A percentile compares a stretch with the other conserved stretches of the same genome.
phyloP scores from a whole-genome alignment of 2,113 vertebrate species.

The Ginglymostoma cirratum region DNA sequence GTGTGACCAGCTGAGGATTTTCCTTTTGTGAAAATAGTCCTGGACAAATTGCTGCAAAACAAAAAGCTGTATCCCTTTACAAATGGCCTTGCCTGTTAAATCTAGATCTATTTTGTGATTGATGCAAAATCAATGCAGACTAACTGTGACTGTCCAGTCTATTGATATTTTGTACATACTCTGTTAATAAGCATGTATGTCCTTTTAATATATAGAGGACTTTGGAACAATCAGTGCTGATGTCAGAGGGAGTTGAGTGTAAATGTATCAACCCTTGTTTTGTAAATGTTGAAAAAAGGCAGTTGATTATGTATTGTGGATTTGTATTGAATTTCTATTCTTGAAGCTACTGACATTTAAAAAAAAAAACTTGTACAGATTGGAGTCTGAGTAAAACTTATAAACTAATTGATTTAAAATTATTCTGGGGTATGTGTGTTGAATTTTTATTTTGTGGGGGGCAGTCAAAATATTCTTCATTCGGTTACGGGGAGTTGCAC shows the following conservation, averaged over 20 bases:
- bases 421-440: constrained; percentile 4
- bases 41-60: background rate
- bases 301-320: constrained; percentile 30
- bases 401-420: background rate
- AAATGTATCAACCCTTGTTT: constrained; percentile 44
- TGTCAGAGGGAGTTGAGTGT: constrained; percentile 48
- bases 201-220: constrained; percentile 47
- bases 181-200: constrained; percentile 53
- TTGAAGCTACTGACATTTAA: constrained; percentile 17
- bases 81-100: constrained; percentile 28
- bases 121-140: constrained; percentile 33
- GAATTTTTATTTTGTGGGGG: background rate
- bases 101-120: constrained; percentile 33
- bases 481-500: background rate
- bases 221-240: constrained; percentile 54
- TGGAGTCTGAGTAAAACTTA: background rate
- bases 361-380: constrained; percentile 31
- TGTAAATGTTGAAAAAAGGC: constrained; percentile 47
- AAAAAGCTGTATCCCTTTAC: background rate
- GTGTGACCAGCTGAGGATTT: background rate
- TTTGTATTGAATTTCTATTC: constrained; percentile 36
- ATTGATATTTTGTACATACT: constrained; percentile 57
- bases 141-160: background rate
- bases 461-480: background rate
- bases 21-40: background rate